These are phyloP conservation scores for Caenorhabditis sp. DNA, from an alignment of 2,888 invertebrate genomes.

Conservation along the genomic window DNA sequence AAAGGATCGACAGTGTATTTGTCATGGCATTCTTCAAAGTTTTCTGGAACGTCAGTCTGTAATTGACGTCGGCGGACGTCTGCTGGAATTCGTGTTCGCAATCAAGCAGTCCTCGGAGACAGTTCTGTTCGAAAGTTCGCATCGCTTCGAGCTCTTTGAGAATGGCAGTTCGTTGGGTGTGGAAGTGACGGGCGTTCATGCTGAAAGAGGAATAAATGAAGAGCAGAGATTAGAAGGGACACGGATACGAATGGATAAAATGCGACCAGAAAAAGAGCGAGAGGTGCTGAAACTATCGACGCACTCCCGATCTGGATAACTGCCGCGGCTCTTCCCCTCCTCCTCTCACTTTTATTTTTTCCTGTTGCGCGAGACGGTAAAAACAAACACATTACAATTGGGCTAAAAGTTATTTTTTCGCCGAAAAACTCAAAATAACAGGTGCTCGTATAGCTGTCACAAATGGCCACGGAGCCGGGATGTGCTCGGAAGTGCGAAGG, in stretches of 20 bases:
- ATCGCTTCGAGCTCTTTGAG: background rate
- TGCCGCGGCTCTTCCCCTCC: slow-evolving; percentile 12
- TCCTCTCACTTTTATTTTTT: slow-evolving; percentile 1
- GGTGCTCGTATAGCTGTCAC: no score
- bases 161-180: background rate
- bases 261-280: background rate
- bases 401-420: slow-evolving; percentile 3
- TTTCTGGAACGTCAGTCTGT: background rate
- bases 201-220: slow-evolving; percentile 5
- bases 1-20: slow-evolving; percentile 4
- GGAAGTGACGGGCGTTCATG: background rate
- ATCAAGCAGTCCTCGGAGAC: slow-evolving; percentile 17
- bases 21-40: background rate
- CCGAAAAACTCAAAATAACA: no score
- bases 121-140: background rate
- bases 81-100: slow-evolving; percentile 1
- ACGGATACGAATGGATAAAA: background rate
- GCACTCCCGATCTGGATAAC: background rate
- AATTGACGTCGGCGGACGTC: background rate
- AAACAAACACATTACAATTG: slow-evolving; percentile 47
- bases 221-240: background rate
- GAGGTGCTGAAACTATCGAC: background rate
- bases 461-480: no score
- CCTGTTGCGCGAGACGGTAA: slow-evolving; percentile 25
- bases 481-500: no score